These are phyloP conservation scores for Lutjanus campechanus DNA, from an alignment of 2,797 vertebrate genomes.

Conservation along the genomic window DNA sequence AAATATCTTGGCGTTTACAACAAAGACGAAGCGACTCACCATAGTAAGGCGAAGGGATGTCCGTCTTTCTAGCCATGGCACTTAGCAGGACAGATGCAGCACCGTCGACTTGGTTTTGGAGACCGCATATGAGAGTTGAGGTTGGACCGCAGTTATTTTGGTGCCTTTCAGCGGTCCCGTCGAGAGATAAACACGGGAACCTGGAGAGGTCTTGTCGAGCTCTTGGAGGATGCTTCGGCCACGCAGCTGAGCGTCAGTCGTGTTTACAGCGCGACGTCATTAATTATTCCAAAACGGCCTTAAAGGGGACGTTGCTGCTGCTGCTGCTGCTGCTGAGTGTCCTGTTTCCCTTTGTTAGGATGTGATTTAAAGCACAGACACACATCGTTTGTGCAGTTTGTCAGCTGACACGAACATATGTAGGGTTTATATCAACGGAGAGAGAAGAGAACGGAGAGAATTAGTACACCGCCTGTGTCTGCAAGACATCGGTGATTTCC, in stretches of 20 bases:
- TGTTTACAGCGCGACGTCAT: slow-evolving; percentile 89
- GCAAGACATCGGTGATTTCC: not conserved
- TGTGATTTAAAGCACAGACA: not conserved
- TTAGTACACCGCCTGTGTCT: not conserved
- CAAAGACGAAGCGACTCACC: slow-evolving; percentile 84
- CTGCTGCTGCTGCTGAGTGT: slow-evolving; percentile 1
- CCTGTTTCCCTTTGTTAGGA: slow-evolving; percentile 54
- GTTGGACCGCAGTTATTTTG: slow-evolving; percentile 46
- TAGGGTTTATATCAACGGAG: not conserved
- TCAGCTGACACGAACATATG: not conserved
- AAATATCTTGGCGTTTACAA: slow-evolving; percentile 63
- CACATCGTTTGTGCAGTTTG: not conserved
- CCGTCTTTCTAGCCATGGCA: slow-evolving; percentile 87
- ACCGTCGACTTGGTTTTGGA: slow-evolving; percentile 86
- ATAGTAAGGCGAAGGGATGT: slow-evolving; percentile 84
- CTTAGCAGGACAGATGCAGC: slow-evolving; percentile 73
- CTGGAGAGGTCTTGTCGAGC: slow-evolving; percentile 52
- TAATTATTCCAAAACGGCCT: slow-evolving; percentile 77
- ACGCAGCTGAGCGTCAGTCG: slow-evolving; percentile 84
- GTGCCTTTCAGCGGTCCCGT: slow-evolving; percentile 53
- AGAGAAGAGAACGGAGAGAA: accelerated
- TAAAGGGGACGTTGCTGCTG: slow-evolving; percentile 79
- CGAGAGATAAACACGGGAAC: slow-evolving; percentile 68
- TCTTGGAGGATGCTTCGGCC: slow-evolving; percentile 74
- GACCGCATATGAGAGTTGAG: slow-evolving; percentile 88